Evolutionary conservation across 2,113 vertebrate genomes (phyloP), one percentile per base, ranked within the genome.

Genomic region (Callipepla californica): DNA sequence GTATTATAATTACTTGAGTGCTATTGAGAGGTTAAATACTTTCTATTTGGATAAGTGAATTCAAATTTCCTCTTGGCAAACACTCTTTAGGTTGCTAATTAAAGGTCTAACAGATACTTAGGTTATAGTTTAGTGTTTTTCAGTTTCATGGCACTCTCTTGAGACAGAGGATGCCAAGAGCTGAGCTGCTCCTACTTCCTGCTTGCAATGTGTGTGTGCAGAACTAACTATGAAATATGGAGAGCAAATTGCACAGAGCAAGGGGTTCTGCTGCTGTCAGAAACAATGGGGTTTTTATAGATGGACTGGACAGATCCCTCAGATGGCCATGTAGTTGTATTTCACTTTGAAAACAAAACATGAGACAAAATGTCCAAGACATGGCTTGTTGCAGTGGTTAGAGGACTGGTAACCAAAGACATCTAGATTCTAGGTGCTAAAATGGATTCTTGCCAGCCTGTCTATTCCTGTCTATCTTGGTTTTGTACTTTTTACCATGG

Each of bases 31-130:
- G 80, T 93, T 96, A 96, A 94, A 96, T 90, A 78, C 81, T 88
- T 95, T 94, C 87, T 94, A 58, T 95, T 94, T 92, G 80, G 87
- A 94, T 87, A 96, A 96, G 26, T 93, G 75, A 96, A 94, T 93
- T 95, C 55, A 94, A 94, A 96, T 94, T 95, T 95, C 92, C 94
- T 95, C 91, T 90, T 89, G 88, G 84, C 90, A 94, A 93, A 96
- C 85, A 92, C 80, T 96, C 88, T 73, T 96, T 53, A 89, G 85
- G 91, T 95, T 2, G 42, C 91, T 95, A 96, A 97, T 96, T 96
- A 96, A 97, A 96, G 91, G 93, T 94, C 89, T 95, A 79, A 94
- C 72, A 93, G 90, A 94, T 80, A 93, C 87, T 89, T 87, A 78
- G 51, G 82, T 84, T 93, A 93, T 65, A 95, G 81, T 87, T 95